Conservation (phyloP, 35 echinoderm and acorn worm species). For the Acanthaster planci region DNA sequence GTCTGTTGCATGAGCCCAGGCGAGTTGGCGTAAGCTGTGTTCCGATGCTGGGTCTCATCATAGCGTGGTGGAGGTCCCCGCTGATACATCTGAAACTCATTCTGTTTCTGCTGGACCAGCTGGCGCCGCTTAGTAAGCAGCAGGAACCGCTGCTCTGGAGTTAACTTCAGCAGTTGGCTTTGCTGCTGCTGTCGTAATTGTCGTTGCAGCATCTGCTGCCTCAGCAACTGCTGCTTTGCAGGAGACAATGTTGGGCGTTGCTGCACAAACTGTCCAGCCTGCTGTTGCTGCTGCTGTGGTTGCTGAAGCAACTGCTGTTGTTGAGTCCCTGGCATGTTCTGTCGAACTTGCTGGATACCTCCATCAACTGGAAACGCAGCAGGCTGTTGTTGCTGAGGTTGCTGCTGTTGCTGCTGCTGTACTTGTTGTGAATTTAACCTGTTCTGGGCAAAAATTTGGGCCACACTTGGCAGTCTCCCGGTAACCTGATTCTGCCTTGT, state of each 20-base stretch:
- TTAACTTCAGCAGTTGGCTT: background rate
- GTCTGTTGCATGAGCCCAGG: conserved; percentile 21
- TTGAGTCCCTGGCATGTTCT: conserved; percentile 39
- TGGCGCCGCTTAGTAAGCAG: conserved; percentile 36
- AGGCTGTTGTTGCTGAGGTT: conserved; percentile 8
- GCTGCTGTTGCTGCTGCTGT: conserved; percentile 37
- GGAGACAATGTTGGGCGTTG: background rate
- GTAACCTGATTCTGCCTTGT: conserved; percentile 28
- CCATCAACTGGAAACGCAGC: background rate
- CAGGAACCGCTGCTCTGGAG: conserved; percentile 35
- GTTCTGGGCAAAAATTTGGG: conserved; percentile 48
- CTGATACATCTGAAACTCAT: conserved; percentile 23
- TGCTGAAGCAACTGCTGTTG: conserved; percentile 33
- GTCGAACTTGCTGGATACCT: conserved; percentile 1
- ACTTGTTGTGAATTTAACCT: background rate
- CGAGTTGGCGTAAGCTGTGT: conserved; percentile 27
- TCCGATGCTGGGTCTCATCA: conserved; percentile 51
- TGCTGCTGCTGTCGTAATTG: conserved; percentile 13
- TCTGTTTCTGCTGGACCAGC: conserved; percentile 24
- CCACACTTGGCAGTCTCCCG: conserved; percentile 54
- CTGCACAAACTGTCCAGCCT: conserved; percentile 4
- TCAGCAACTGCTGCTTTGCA: conserved; percentile 14
- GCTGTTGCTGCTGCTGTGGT: conserved; percentile 39
- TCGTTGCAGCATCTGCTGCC: conserved; percentile 31
- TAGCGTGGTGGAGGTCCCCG: conserved; percentile 59